Evolutionary conservation across 2,797 vertebrate species (phyloP), one percentile per base, ranked within the genome.

Genomic region (Lepus oiostolus): DNA sequence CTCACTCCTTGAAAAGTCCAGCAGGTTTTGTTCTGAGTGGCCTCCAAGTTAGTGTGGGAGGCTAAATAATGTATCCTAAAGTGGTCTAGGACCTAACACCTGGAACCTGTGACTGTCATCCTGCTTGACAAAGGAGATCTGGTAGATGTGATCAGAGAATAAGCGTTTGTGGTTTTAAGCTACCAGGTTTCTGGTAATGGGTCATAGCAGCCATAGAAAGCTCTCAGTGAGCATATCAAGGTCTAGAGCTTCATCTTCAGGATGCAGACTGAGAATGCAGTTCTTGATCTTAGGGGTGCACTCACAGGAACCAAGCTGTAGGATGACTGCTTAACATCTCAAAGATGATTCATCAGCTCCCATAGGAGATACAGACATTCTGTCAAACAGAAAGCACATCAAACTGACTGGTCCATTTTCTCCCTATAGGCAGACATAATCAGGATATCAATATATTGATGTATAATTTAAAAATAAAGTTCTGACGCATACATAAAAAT

Each of bases 391-490:
- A 74, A 93, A 70, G 35, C n/a, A 26, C 82, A 24, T 71, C 24
- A 90, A 63, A 67, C 4, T 79, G 30, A 93, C 5, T 22, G 58
- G 38, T 62, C 4, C 21, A 11, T 58, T 81, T 91, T 90, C 58
- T 86, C 22, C 22, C 38, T 38, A 17, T 32, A 35, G 13, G 12
- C 6, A 81, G 58, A 2, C 8, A 22, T 13, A 68, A 4, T 74
- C n/a, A 77, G n/a, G 17, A 93, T 70, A 30, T 6, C 3, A 21
- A 9, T 9, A 47, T 60, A 84, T 2, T 92, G 71, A 70, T 79
- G 42, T 86, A 42, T 80, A 80, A 72, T 89, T 50, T 38, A 50
- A 85, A 76, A 30, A 65, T 58, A 67, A 84, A 96, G 86, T 81
- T 77, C 32, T 74, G n/a, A 7, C 22, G 58, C 4, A 21, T 16